A percentile compares a stretch with the other conserved stretches of the same genome.
phyloP scores from a whole-genome alignment of 2,888 invertebrate species.

The Apodemia mormo region DNA sequence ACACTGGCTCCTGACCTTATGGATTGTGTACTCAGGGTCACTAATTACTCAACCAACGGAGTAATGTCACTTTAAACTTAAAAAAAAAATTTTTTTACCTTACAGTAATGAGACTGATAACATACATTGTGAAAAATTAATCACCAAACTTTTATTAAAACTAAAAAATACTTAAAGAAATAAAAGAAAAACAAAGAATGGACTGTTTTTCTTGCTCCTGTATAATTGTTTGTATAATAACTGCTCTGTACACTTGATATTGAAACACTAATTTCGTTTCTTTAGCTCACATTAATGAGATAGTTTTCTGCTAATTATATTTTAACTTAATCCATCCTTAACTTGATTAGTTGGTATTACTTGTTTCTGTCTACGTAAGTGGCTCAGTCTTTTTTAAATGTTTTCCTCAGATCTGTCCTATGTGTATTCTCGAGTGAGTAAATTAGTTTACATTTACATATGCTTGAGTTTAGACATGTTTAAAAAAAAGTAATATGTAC shows the following conservation, averaged over 20 bases:
- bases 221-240: neutral
- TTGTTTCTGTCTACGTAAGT: conserved; percentile 4
- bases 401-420: conserved; percentile 10
- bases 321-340: conserved; percentile 6
- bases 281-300: conserved; percentile 5
- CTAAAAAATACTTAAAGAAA: too few species aligned
- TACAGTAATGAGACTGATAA: too few species aligned
- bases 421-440: conserved; percentile 16
- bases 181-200: too few species aligned
- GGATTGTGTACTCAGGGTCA: too few species aligned
- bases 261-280: neutral
- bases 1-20: too few species aligned
- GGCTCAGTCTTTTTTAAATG: conserved; percentile 16
- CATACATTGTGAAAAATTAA: too few species aligned
- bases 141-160: too few species aligned
- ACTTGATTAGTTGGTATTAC: conserved; percentile 14
- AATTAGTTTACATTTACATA: neutral
- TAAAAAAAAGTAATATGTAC: neutral
- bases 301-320: conserved; percentile 17
- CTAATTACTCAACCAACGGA: too few species aligned
- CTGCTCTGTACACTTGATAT: conserved; percentile 2
- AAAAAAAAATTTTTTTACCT: too few species aligned
- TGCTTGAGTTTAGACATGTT: neutral
- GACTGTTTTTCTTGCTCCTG: too few species aligned
- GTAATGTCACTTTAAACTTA: too few species aligned